These are phyloP conservation scores for Penaeus vannamei DNA, from an alignment of 1,140 invertebrate genomes.

Conservation along the genomic window DNA sequence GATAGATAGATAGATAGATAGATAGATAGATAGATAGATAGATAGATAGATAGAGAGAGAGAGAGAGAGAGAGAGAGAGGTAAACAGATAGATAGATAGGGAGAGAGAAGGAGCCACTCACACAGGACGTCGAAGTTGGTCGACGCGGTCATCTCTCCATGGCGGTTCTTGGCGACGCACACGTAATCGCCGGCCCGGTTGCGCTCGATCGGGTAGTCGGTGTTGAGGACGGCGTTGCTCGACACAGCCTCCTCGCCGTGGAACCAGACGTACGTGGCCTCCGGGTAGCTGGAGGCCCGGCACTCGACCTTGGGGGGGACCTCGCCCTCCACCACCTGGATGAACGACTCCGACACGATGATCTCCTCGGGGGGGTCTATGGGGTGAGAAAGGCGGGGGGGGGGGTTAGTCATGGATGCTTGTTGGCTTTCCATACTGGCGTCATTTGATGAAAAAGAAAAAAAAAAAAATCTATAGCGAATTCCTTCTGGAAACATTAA, in stretches of 20 bases:
- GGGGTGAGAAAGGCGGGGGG: slow-evolving; percentile 61
- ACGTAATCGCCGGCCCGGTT: slow-evolving; percentile 80
- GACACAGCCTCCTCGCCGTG: slow-evolving; percentile 71
- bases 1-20: slow-evolving; percentile 12
- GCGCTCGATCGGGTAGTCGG: slow-evolving; percentile 77
- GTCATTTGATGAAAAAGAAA: no score
- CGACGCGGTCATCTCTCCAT: slow-evolving; percentile 79
- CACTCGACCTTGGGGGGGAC: slow-evolving; percentile 84
- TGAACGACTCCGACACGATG: slow-evolving; percentile 79
- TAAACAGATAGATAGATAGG: background rate
- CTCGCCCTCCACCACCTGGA: slow-evolving; percentile 84
- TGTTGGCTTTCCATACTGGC: no score
- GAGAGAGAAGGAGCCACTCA: slow-evolving; percentile 74
- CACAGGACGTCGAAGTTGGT: slow-evolving; percentile 85
- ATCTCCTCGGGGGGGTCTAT: slow-evolving; percentile 90
- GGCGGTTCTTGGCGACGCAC: slow-evolving; percentile 84
- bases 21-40: no score
- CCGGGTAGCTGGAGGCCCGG: slow-evolving; percentile 82
- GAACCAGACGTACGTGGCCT: slow-evolving; percentile 79
- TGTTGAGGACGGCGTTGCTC: slow-evolving; percentile 75
- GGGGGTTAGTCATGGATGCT: background rate
- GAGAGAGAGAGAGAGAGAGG: no score
- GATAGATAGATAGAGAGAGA: no score
- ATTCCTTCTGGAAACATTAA: no score
- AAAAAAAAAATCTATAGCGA: no score